Conservation (phyloP, 2,113 vertebrate species). For the Proterorhinus semilunaris region DNA sequence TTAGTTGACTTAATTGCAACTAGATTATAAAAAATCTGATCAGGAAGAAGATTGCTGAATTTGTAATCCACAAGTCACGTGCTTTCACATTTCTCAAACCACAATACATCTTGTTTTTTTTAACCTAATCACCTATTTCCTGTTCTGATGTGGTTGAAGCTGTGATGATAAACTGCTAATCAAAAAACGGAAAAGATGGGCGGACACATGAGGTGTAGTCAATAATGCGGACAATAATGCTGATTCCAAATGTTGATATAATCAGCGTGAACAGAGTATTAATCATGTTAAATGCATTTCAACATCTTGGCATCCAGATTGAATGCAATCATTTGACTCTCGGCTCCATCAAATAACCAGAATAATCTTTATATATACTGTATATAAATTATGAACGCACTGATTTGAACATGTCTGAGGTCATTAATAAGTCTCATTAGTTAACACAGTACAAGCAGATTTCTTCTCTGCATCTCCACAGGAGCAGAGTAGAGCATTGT, state of each 20-base stretch:
- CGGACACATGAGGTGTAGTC: slow-evolving; percentile 44
- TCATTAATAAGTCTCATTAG: slow-evolving; percentile 99
- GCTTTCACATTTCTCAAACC: slow-evolving; percentile 24
- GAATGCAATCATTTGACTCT: slow-evolving; percentile 93
- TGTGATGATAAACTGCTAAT: slow-evolving; percentile 53
- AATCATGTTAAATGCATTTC: slow-evolving; percentile 87
- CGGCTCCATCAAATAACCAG: slow-evolving; percentile 85
- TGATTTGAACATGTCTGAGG: slow-evolving; percentile 89
- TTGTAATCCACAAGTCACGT: slow-evolving; percentile 1
- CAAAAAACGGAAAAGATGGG: slow-evolving; percentile 41
- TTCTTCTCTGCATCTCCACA: slow-evolving; percentile 56
- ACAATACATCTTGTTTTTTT: slow-evolving; percentile 13
- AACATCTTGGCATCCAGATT: slow-evolving; percentile 90
- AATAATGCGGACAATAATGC: slow-evolving; percentile 35
- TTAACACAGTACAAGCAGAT: slow-evolving; percentile 86
- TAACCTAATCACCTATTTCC: slow-evolving; percentile 30
- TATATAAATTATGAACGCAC: slow-evolving; percentile 99
- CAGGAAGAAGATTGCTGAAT: background rate
- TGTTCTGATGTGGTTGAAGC: slow-evolving; percentile 29
- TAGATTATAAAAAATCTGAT: background rate
- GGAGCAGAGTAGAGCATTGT: slow-evolving; percentile 21
- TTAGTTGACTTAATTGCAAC: background rate
- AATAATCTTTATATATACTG: slow-evolving; percentile 83
- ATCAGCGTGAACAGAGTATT: slow-evolving; percentile 89
- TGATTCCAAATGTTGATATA: slow-evolving; percentile 88